Evolutionary conservation across 2,888 invertebrate genomes (phyloP), one percentile per base, ranked within the genome.

Genomic region (Tipula helvola): DNA sequence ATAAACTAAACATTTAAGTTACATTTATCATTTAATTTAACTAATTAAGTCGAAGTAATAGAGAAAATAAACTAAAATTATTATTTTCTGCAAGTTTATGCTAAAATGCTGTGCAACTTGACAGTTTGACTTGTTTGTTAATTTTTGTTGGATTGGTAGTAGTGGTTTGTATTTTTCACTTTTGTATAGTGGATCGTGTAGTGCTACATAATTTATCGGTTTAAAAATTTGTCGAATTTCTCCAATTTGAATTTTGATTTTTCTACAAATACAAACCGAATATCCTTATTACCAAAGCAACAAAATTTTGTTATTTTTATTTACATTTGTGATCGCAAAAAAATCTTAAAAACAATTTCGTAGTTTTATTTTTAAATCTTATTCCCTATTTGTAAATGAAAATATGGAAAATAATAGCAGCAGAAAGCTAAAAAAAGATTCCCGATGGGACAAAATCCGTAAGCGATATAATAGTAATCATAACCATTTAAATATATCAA

Each of bases 371-470:
- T 39, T 39, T 7, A 39, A 39, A 39, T 0, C 28, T 28, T 71
- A 71, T 71, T 71, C 1, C 1, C 28, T 71, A 5, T 71, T 52
- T 71, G 28, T 71, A 71, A 89, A 83, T 90, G 89, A n/a, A 90
- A 89, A 2, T 93, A 92, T 1, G 93, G 93, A 89, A 93, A 92
- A 44, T 10, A 83, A 87, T 16, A 87, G 39, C 28, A 88, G 87
- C 28, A 88, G 87, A 57, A 86, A 83, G 36, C 86, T 88, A n/a
- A 89, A 88, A 13, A 91, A 91, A 87, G 90, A 90, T 28, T 90
- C 90, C 16, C 89, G 91, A 85, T 92, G 92, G 92, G 91, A 92
- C 89, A 90, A 91, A 85, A 92, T 92, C 86, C 89, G 91, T 3
- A 92, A 91, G 87, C 89, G 90, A n/a, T 89, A 90, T 36, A 87